Conservation (phyloP, 1,140 invertebrate genomes). For the Lepidurus apus region DNA sequence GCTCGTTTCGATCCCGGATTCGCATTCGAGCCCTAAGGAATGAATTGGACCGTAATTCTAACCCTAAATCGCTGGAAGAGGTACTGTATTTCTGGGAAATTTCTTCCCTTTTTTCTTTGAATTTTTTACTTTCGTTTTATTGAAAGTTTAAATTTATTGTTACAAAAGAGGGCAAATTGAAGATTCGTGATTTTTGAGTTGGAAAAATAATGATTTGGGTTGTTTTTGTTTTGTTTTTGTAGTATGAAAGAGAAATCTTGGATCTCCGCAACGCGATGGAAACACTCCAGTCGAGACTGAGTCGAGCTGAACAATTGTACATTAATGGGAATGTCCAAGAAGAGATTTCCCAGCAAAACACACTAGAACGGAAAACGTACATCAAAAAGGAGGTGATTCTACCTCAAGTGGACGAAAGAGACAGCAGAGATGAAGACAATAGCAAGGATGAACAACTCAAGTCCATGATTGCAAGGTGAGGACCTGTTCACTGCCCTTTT, state of each 20-base stretch:
- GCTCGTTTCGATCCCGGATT: constrained; percentile 31
- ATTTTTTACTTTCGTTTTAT: constrained; percentile 12
- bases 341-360: constrained; percentile 3
- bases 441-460: constrained; percentile 31
- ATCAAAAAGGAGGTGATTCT: background rate
- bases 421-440: background rate
- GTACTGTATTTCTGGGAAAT: constrained; percentile 34
- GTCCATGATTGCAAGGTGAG: constrained; percentile 32
- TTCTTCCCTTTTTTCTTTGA: background rate
- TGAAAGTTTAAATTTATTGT: background rate
- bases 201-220: background rate
- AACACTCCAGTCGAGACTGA: constrained; percentile 58
- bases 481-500: too few relatives aligned
- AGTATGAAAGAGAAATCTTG: constrained; percentile 70
- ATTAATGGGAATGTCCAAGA: constrained; percentile 30
- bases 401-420: background rate
- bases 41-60: constrained; percentile 34
- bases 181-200: background rate
- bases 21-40: constrained; percentile 35
- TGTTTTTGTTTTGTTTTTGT: constrained; percentile 39
- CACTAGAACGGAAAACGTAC: background rate
- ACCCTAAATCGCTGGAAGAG: constrained; percentile 41
- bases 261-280: constrained; percentile 69
- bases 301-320: constrained; percentile 49
- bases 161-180: background rate